Conservation (phyloP, 2,113 vertebrate genomes). For the Grammomys dolichurus region DNA sequence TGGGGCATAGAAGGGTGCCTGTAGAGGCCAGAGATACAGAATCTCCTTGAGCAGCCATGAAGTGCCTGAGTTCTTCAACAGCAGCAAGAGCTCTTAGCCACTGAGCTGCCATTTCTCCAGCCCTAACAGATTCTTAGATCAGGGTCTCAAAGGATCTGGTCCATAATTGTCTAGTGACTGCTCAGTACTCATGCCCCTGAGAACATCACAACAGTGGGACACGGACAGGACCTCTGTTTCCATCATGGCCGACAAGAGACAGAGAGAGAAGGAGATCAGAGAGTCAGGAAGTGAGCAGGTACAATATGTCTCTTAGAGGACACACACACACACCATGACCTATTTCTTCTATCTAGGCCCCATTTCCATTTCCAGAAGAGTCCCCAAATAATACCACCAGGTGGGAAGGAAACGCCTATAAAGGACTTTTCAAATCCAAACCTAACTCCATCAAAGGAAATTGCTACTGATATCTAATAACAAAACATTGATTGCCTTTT, state of each 20-base stretch:
- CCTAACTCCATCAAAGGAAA: not conserved
- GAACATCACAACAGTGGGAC: not conserved
- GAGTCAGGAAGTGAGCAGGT: not conserved
- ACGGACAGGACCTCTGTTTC: too few species aligned
- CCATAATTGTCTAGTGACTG: not conserved
- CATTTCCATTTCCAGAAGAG: not conserved
- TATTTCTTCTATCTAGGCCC: not conserved
- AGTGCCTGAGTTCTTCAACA: too few species aligned
- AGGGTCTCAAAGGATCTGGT: not conserved
- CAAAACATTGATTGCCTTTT: not conserved
- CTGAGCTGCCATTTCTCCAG: not conserved
- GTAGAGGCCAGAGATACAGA: not conserved
- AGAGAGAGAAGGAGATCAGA: not conserved
- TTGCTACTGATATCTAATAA: not conserved
- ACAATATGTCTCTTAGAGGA: too few species aligned
- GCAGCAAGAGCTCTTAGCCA: not conserved
- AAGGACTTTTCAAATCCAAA: not conserved
- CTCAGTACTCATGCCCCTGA: too few species aligned
- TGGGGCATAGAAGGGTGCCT: not conserved
- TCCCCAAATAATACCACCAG: not conserved
- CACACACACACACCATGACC: not conserved
- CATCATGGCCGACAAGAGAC: not conserved
- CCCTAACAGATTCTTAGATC: not conserved
- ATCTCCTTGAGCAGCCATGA: too few species aligned
- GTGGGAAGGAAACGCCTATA: not conserved